A percentile compares a stretch with the other conserved stretches of the same genome.
Conservation (phyloP, 2,113 vertebrate genomes). For the Glaucidium brasilianum region DNA sequence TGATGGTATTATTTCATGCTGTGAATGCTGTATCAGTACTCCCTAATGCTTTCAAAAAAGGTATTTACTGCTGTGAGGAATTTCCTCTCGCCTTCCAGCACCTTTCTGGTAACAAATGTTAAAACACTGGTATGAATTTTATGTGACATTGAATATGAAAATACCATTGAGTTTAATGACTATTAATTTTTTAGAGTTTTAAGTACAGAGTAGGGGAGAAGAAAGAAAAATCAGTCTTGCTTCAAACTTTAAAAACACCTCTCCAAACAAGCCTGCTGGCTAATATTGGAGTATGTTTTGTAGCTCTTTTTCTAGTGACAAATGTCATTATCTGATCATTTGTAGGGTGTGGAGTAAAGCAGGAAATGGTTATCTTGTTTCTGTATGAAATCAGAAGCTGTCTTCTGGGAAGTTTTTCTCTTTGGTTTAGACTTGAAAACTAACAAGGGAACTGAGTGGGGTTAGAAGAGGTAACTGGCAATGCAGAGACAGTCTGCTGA, state of each 20-base stretch:
- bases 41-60: not conserved
- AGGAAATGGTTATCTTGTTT: constrained; percentile 20
- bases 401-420: not conserved
- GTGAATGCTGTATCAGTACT: not conserved
- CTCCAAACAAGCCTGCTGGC: not conserved
- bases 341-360: not conserved
- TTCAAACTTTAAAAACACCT: not conserved
- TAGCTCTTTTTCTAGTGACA: not conserved
- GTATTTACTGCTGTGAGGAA: not conserved
- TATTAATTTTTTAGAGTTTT: not conserved
- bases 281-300: not conserved
- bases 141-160: not conserved
- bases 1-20: not conserved
- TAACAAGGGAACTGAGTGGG: not conserved
- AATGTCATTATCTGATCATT: not conserved
- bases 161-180: not conserved
- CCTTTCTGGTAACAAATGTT: not conserved
- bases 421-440: not conserved
- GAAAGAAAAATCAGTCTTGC: not conserved
- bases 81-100: not conserved
- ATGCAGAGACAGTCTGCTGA: not conserved
- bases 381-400: not conserved
- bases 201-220: not conserved
- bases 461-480: not conserved
- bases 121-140: not conserved